Evolutionary conservation across 1,140 invertebrate species (phyloP).

Genomic region (Dendroctonus ponderosae): DNA sequence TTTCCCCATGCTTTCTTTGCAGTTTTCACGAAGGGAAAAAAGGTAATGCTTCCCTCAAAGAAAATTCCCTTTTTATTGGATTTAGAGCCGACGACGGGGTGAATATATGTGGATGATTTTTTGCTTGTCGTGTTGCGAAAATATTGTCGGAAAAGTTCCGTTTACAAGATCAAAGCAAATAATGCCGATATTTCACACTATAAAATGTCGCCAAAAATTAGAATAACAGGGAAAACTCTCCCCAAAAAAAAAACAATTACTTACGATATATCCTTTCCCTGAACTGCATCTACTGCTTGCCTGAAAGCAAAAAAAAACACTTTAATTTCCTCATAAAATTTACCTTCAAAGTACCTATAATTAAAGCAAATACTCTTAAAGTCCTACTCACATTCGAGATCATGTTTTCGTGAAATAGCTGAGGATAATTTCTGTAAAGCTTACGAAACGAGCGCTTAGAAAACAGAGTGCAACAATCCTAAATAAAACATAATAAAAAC

Average conservation of each 20-base stretch:
- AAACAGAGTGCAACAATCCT: not conserved
- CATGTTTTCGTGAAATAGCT: not conserved
- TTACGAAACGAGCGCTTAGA: not conserved
- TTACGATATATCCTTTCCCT: slow-evolving; percentile 87
- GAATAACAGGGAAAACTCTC: no score
- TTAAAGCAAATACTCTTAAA: not conserved
- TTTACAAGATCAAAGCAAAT: not conserved
- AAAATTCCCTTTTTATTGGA: slow-evolving; percentile 16
- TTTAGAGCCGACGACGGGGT: slow-evolving; percentile 5
- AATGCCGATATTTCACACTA: no score
- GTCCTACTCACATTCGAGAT: not conserved
- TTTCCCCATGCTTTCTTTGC: not conserved
- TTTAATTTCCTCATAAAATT: not conserved
- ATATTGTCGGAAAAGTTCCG: not conserved
- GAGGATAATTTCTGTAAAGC: not conserved
- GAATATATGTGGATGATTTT: not conserved
- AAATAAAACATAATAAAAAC: slow-evolving; percentile 21
- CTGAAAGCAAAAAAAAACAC: slow-evolving; percentile 52
- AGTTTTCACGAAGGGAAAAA: slow-evolving; percentile 4
- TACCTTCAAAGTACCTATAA: not conserved
- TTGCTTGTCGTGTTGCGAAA: not conserved
- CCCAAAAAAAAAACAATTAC: slow-evolving; percentile 52
- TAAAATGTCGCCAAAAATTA: no score
- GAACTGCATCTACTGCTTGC: slow-evolving; percentile 83
- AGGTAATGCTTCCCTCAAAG: not conserved